Conservation (phyloP, 2,113 vertebrate genomes). For the Octodon degus region DNA sequence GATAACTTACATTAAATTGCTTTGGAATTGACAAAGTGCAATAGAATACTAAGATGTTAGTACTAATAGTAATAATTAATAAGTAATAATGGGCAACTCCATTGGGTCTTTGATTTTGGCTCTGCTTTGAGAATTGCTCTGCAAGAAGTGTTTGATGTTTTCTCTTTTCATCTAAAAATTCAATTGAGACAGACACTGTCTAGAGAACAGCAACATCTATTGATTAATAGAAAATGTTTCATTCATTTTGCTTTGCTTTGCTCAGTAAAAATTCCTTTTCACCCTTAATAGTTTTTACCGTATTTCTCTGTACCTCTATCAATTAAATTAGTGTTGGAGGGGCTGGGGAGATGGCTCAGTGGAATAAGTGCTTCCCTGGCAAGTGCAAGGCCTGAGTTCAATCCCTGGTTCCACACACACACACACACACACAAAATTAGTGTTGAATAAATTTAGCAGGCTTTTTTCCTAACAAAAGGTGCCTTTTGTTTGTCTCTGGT, state of each 20-base stretch:
- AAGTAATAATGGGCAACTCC: slow-evolving; percentile 59
- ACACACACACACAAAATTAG: no score
- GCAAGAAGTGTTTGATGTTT: slow-evolving; percentile 62
- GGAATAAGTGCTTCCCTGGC: no score
- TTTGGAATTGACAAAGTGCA: slow-evolving; percentile 1
- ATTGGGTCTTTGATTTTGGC: slow-evolving; percentile 60
- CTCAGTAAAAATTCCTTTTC: slow-evolving; percentile 47
- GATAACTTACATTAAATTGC: slow-evolving; percentile 31
- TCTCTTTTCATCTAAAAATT: slow-evolving; percentile 72
- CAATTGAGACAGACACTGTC: slow-evolving; percentile 18
- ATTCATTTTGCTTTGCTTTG: slow-evolving; percentile 62
- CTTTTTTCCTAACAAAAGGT: background rate
- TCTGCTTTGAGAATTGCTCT: slow-evolving; percentile 61
- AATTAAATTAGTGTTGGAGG: slow-evolving; percentile 12
- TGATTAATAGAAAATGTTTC: slow-evolving; percentile 53
- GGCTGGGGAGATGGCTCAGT: no score
- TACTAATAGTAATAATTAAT: slow-evolving; percentile 70
- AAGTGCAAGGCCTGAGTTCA: no score
- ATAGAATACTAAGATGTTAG: slow-evolving; percentile 27
- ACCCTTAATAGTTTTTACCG: slow-evolving; percentile 15
- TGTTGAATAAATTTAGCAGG: background rate
- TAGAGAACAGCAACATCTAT: slow-evolving; percentile 48
- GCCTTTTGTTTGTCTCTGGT: background rate
- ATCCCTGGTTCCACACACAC: no score
- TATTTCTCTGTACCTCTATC: background rate